Evolutionary conservation across 2,113 vertebrate species (phyloP), one percentile per base, ranked within the genome.

Genomic region (Tachysurus vachellii): DNA sequence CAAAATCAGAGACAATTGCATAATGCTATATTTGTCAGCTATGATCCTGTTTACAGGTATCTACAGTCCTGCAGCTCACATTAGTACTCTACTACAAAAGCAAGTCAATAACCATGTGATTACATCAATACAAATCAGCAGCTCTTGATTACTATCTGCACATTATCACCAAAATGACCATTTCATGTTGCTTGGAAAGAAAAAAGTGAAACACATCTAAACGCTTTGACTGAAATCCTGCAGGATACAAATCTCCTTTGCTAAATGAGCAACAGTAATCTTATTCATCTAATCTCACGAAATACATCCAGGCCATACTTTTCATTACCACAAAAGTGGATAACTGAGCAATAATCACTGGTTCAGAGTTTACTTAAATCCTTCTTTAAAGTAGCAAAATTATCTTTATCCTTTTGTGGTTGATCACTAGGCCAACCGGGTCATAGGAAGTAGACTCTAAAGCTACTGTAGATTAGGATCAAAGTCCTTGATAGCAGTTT

Each of bases 301-400:
- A 96, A 97, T 96, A 96, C 95, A 97, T 97, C 98, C 95, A 97
- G 96, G 96, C 96, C 96, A 97, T 96, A 96, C 94, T 97, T 97
- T 97, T 97, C 95, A 98, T 97, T 97, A 97, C 95, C 93, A 94
- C 94, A 95, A 96, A 96, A 97, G 96, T 95, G 85, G 96, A 97
- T 97, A 96, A 96, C 94, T 95, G 94, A 96, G 96, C 95, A 96
- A 95, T 97, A 96, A 96, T 94, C 94, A 96, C 92, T 94, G 93
- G 96, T 96, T 96, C 95, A 95, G 93, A 94, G 96, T 95, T 96
- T 92, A 92, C 94, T 96, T 96, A 97, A 97, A 97, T 96, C 95
- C 96, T 92, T 94, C 91, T 96, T 94, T 91, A 93, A 96, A 94
- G 95, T 94, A 96, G 95, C 95, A 95, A 95, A 93, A 94, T 92